Evolutionary conservation across 2,888 invertebrate genomes (phyloP), one percentile per base, ranked within the genome.

Genomic region (Lasioglossum zephyrum): DNA sequence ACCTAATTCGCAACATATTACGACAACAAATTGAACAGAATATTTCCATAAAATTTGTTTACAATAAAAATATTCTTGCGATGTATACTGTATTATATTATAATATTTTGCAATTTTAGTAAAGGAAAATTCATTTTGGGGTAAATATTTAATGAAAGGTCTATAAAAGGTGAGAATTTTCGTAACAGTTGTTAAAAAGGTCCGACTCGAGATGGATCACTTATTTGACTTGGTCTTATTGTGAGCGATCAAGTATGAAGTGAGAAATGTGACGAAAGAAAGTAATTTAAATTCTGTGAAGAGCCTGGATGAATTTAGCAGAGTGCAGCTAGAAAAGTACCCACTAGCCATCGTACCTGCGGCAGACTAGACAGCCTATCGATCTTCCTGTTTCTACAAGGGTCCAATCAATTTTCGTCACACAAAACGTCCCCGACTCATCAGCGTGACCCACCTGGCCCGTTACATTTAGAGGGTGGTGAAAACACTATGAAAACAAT

Each of bases 391-490:
- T 75, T 73, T 76, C 82, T 57, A 44, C 78, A 72, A 72, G 77
- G 79, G 63, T 79, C 85, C 84, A 89, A 90, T 90, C 90, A 90
- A 90, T 90, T 90, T 88, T 49, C 22, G 80, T 39, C 79, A 82
- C 81, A 88, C 80, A 88, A 88, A 88, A 89, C 89, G 86, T 90
- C 74, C 83, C 83, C 78, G 83, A 66, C 83, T 73, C 70, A 74
- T 66, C 81, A 66, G 79, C 44, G 87, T 74, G 81, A 77, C 60
- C 74, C 75, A 53, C 53, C 75, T 66, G 73, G 78, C 84, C 85
- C 73, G 85, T 87, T 86, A 87, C 87, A 86, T 85, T 84, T 84
- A 86, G 85, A 88, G 83, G 78, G 87, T 81, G n/a, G 8, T 8
- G 31, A 31, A 18, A 2, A 36, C 26, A 18, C 16, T 63, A 2